Evolutionary conservation across 2,113 vertebrate genomes (phyloP).

Genomic region (Thunnus maccoyii): DNA sequence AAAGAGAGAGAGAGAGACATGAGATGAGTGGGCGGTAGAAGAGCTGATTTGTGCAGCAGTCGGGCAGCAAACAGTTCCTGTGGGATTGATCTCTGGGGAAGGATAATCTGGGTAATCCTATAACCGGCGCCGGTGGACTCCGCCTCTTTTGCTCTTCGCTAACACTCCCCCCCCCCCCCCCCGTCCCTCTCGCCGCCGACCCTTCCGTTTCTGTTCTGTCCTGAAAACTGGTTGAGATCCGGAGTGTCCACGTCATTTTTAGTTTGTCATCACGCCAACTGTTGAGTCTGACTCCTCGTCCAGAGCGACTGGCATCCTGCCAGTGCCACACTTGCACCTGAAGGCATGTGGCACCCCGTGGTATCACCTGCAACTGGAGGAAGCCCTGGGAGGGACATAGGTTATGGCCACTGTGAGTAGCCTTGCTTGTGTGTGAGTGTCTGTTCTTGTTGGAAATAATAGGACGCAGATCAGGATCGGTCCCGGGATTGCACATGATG

Average conservation of each 20-base stretch:
- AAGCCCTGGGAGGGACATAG: conserved; percentile 65
- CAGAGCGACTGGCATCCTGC: conserved; percentile 44
- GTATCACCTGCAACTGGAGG: conserved; percentile 66
- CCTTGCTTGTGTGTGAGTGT: conserved; percentile 14
- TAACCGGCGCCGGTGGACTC: conserved; percentile 75
- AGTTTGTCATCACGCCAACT: conserved; percentile 27
- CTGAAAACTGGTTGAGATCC: conserved; percentile 47
- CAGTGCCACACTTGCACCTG: conserved; percentile 31
- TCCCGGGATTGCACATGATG: not conserved
- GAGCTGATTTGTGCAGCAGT: conserved; percentile 74
- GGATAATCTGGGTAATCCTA: conserved; percentile 87
- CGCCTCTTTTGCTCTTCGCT: conserved; percentile 65
- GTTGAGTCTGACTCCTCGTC: conserved; percentile 28
- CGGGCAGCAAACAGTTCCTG: conserved; percentile 78
- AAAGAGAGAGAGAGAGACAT: conserved; percentile 37
- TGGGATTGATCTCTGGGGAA: conserved; percentile 77
- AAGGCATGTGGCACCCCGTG: conserved; percentile 79
- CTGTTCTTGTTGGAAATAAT: conserved; percentile 10
- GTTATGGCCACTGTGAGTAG: conserved; percentile 80
- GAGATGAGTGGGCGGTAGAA: conserved; percentile 59
- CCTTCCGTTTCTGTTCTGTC: conserved; percentile 43
- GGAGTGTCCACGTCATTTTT: conserved; percentile 22
- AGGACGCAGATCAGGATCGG: not conserved
- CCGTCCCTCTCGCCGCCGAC: conserved; percentile 11
- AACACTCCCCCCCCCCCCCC: not conserved